phyloP scores from a whole-genome alignment of 2,888 invertebrate genomes.

The Apodemia duryi region DNA sequence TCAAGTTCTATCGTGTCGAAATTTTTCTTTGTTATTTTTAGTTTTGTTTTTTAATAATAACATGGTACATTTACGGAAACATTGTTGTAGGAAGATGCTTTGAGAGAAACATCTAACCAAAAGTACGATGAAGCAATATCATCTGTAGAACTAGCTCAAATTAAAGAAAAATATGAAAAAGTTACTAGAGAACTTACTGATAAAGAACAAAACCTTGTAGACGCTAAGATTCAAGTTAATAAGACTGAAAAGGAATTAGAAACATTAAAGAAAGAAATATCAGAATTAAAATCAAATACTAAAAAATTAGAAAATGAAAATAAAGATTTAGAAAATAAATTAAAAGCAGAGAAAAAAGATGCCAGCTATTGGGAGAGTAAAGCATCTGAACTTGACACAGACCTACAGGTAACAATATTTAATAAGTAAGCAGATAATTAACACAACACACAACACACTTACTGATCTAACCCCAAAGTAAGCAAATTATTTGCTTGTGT shows the following conservation, averaged over 20 bases:
- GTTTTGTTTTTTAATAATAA: background rate
- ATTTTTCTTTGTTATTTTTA: too few relatives aligned
- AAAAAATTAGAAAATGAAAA: constrained; percentile 68
- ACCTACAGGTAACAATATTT: constrained; percentile 65
- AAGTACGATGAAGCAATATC: constrained; percentile 71
- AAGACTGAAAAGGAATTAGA: constrained; percentile 70
- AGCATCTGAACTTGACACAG: constrained; percentile 79
- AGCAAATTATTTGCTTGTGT: too few relatives aligned
- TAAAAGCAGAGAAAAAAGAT: constrained; percentile 80
- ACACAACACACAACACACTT: too few relatives aligned
- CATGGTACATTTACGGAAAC: constrained; percentile 17
- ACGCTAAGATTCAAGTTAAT: constrained; percentile 52
- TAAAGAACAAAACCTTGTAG: constrained; percentile 55
- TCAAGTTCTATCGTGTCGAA: too few relatives aligned
- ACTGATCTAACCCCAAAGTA: too few relatives aligned
- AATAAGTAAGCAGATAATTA: too few relatives aligned
- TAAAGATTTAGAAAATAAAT: constrained; percentile 82
- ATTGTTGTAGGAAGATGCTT: constrained; percentile 57
- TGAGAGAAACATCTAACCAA: constrained; percentile 65
- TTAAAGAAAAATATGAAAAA: constrained; percentile 67
- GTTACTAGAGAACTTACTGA: constrained; percentile 53
- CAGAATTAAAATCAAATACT: constrained; percentile 63
- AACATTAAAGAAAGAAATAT: constrained; percentile 59
- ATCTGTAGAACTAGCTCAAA: constrained; percentile 68
- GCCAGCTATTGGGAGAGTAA: constrained; percentile 82